Conservation (phyloP, 1,140 invertebrate species). For the Drosophila quadrilineata region DNA sequence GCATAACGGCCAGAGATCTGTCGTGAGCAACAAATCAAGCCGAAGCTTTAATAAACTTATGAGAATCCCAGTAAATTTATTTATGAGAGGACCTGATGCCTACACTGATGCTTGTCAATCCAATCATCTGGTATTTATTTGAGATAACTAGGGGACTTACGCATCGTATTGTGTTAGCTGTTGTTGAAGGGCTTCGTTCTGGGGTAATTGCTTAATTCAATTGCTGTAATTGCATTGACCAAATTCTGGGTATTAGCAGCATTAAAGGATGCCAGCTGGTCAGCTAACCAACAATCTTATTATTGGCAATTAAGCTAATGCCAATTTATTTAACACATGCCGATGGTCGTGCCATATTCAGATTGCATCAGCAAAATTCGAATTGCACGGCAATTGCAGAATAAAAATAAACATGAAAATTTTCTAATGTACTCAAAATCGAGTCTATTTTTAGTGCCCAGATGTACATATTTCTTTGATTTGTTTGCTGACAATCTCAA, state of each 20-base stretch:
- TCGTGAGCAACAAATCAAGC: constrained; percentile 6
- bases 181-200: no score
- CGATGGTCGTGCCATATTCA: background rate
- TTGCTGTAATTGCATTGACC: constrained; percentile 63
- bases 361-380: background rate
- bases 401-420: no score
- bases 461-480: no score
- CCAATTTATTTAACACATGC: constrained; percentile 50
- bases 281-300: constrained; percentile 33
- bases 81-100: background rate
- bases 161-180: no score
- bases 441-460: no score
- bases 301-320: constrained; percentile 70
- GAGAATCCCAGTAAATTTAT: background rate
- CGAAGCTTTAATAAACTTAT: background rate
- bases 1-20: constrained; percentile 30
- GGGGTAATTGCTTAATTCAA: constrained; percentile 66
- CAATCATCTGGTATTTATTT: constrained; percentile 13
- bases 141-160: background rate
- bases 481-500: no score
- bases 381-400: constrained; percentile 8
- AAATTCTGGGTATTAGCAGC: no score
- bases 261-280: no score
- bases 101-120: background rate
- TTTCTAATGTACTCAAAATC: no score